Evolutionary conservation across 23 tunicate genomes (phyloP).

Genomic region (Styela plicata): DNA sequence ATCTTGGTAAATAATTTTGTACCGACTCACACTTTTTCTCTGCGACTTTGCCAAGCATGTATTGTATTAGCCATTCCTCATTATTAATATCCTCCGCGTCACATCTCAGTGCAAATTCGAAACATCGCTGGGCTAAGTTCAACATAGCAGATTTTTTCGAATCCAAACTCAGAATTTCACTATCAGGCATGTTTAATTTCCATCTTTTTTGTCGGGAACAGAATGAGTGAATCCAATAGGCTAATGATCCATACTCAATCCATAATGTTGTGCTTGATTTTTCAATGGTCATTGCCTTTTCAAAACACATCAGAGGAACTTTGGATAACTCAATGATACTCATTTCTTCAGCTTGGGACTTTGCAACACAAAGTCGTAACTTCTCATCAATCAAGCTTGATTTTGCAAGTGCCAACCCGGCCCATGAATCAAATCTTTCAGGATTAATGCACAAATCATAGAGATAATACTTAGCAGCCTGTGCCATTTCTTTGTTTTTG

Average conservation of each 20-base stretch:
- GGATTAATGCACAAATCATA: constrained; percentile 72
- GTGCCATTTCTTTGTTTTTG: constrained; percentile 78
- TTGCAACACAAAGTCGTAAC: constrained; percentile 64
- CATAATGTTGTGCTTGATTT: constrained; percentile 53
- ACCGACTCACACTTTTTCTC: constrained; percentile 64
- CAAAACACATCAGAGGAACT: constrained; percentile 61
- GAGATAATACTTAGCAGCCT: constrained; percentile 77
- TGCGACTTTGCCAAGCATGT: constrained; percentile 87
- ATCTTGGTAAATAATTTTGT: constrained; percentile 31
- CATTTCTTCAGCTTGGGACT: constrained; percentile 4
- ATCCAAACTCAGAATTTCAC: not conserved
- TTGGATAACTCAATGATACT: constrained; percentile 20
- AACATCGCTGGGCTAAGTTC: constrained; percentile 41
- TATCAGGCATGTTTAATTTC: constrained; percentile 16
- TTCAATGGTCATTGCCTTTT: constrained; percentile 70
- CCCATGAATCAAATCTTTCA: constrained; percentile 94
- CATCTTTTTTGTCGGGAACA: constrained; percentile 46
- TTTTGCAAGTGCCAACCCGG: constrained; percentile 86
- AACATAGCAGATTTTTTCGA: constrained; percentile 47
- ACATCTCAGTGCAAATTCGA: constrained; percentile 45
- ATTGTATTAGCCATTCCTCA: constrained; percentile 90
- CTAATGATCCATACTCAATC: constrained; percentile 89
- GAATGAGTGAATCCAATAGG: constrained; percentile 95
- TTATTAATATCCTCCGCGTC: constrained; percentile 74
- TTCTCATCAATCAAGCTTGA: constrained; percentile 82